phyloP scores from a whole-genome alignment of 2,888 invertebrate genomes.

The Bellardia bayeri region DNA sequence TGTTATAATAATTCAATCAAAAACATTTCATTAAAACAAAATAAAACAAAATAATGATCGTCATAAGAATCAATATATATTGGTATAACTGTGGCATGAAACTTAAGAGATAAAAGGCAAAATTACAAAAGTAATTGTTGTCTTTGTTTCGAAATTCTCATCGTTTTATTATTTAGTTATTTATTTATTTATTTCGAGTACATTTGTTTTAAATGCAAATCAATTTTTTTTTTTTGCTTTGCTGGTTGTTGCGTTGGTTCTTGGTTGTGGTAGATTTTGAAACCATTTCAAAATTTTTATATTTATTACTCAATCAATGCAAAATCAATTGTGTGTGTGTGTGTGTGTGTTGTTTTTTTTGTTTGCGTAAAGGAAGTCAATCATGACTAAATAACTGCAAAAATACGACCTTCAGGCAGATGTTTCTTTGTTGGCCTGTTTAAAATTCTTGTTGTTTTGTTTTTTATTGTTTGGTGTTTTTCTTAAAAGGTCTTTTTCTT shows the following conservation, averaged over 20 bases:
- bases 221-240: slow-evolving; percentile 27
- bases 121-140: slow-evolving; percentile 35
- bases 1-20: slow-evolving; percentile 72
- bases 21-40: slow-evolving; percentile 73
- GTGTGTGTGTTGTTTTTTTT: not conserved
- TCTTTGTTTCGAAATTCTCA: slow-evolving; percentile 35
- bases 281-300: slow-evolving; percentile 67
- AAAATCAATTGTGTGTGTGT: slow-evolving; percentile 63
- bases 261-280: slow-evolving; percentile 1
- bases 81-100: slow-evolving; percentile 3
- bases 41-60: slow-evolving; percentile 45
- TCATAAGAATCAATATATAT: not conserved
- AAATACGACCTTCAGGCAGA: slow-evolving; percentile 71
- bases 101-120: not conserved
- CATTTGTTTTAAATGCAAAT: slow-evolving; percentile 73
- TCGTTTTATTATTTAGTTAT: slow-evolving; percentile 35
- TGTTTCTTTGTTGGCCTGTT: slow-evolving; percentile 62
- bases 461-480: not conserved
- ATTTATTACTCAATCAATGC: slow-evolving; percentile 74
- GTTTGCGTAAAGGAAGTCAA: slow-evolving; percentile 61
- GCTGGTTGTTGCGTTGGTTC: not conserved
- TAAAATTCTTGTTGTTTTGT: slow-evolving; percentile 19
- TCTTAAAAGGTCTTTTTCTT: slow-evolving; percentile 23
- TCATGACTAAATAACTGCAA: slow-evolving; percentile 57
- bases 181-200: slow-evolving; percentile 59